Base-by-base conservation (phyloP, 2,888 invertebrate genomes). In the Brachyptera putata region DNA sequence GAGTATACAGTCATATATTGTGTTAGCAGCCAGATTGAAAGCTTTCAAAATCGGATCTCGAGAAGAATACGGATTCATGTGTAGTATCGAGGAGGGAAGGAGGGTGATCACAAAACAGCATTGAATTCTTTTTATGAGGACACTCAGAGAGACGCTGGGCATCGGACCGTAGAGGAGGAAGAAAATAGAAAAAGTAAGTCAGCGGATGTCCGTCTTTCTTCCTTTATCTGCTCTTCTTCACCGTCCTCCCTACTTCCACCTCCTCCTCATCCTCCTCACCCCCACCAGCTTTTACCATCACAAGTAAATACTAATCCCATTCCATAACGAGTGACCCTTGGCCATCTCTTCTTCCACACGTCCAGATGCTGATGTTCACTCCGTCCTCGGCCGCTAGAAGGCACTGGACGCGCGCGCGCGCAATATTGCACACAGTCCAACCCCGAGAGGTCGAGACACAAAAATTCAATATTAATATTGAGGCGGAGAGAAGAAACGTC, bases 401-500 rank as follows among this genome's bases (percentile, higher is more conserved):
- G 18, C 37, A 34, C 58, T 25, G 43, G 16, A 26, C 30, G 57
- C 50, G 39, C 57, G 25, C 43, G 59, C 60, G 24, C 56, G 48
- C 37, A 69, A 60, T 62, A 60, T 64, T 60, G 61, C 63, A 60
- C 57, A 61, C 49, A 56, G 58, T 76, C 77, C 77, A 74, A 74
- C 76, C 78, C 75, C 76, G 75, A 73, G 73, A 74, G 75, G 73
- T 79, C 79, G 79, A 76, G 79, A 78, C 79, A 80, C 80, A 84
- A 85, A 85, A 86, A 85, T 86, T 84, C 84, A 84, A 86, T 86
- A 86, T 86, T 86, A 86, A 86, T 86, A 86, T 85, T 82, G 80
- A 81, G 81, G 83, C 80, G 82, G 82, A 80, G 80, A 77, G 79
- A 80, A 79, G 71, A 81, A 80, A 68, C 69, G 70, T 59, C 77